Conservation (phyloP, 1,140 invertebrate species). For the Zaprionus gabonicus region DNA sequence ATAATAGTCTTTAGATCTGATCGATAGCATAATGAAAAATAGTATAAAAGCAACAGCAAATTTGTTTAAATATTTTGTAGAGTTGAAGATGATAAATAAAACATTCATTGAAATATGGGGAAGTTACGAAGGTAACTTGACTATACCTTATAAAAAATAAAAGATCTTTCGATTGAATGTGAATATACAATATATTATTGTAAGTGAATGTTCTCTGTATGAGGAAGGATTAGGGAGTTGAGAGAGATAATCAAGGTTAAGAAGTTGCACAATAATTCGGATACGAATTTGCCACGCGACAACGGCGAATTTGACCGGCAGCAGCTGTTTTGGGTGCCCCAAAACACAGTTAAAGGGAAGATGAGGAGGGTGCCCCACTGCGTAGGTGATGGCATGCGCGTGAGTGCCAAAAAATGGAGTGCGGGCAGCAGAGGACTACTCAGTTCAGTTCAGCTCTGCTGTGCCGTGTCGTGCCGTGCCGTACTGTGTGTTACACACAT, state of each 20-base stretch:
- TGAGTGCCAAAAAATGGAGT: constrained; percentile 34
- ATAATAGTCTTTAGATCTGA: background rate
- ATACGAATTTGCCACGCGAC: constrained; percentile 29
- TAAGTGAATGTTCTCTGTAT: no score
- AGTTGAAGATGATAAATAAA: constrained; percentile 4
- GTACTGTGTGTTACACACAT: background rate
- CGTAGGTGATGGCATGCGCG: constrained; percentile 39
- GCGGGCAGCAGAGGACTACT: constrained; percentile 9
- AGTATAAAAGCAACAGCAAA: background rate
- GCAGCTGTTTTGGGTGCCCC: constrained; percentile 11
- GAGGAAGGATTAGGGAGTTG: background rate
- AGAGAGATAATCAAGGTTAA: background rate
- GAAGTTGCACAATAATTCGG: constrained; percentile 23
- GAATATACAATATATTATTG: no score
- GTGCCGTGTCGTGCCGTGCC: no score
- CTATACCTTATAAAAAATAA: background rate
- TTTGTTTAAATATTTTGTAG: constrained; percentile 1
- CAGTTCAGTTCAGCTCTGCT: background rate
- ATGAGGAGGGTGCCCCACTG: background rate
- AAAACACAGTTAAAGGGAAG: background rate
- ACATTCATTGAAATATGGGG: background rate
- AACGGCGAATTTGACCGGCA: constrained; percentile 13
- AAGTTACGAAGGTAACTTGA: background rate
- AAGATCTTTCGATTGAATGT: background rate
- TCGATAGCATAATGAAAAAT: background rate